phyloP scores from a whole-genome alignment of 2,113 vertebrate species.

The Cyprinodon brontotheroides region DNA sequence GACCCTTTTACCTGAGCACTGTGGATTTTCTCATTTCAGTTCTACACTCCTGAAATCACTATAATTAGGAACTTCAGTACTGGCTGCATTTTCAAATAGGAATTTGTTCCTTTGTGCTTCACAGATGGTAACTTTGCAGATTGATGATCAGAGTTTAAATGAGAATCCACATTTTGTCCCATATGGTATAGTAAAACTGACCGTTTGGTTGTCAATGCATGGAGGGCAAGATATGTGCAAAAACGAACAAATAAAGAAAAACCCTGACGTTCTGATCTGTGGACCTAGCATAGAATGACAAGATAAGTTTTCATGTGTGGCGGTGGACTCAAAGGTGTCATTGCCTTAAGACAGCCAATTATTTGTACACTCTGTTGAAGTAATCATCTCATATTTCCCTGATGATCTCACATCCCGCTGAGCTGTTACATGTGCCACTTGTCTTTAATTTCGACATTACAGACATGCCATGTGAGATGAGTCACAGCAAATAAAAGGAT shows the following conservation, averaged over 20 bases:
- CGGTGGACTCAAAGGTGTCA: conserved; percentile 31
- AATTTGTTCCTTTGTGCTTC: background rate
- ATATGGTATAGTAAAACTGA: conserved; percentile 6
- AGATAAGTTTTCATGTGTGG: conserved; percentile 25
- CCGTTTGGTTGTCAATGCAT: conserved; percentile 10
- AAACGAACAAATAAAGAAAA: conserved; percentile 31
- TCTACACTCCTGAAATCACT: background rate
- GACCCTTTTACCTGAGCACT: background rate
- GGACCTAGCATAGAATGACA: conserved; percentile 12
- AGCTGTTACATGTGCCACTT: conserved; percentile 10
- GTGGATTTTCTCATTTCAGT: too few relatives aligned
- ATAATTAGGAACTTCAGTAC: background rate
- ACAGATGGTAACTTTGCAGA: conserved; percentile 14
- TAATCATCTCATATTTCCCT: conserved; percentile 33
- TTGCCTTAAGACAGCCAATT: conserved; percentile 34
- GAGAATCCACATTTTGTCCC: background rate
- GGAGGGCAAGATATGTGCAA: conserved; percentile 20
- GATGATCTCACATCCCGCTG: conserved; percentile 22
- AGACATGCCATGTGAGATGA: background rate
- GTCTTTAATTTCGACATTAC: conserved; percentile 10
- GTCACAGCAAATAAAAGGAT: background rate
- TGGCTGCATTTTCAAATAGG: background rate
- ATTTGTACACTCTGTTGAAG: conserved; percentile 45
- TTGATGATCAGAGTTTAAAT: background rate
- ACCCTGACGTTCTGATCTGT: conserved; percentile 22